Base-by-base conservation (phyloP, 2,797 vertebrate species). In the Semotilus atromaculatus region DNA sequence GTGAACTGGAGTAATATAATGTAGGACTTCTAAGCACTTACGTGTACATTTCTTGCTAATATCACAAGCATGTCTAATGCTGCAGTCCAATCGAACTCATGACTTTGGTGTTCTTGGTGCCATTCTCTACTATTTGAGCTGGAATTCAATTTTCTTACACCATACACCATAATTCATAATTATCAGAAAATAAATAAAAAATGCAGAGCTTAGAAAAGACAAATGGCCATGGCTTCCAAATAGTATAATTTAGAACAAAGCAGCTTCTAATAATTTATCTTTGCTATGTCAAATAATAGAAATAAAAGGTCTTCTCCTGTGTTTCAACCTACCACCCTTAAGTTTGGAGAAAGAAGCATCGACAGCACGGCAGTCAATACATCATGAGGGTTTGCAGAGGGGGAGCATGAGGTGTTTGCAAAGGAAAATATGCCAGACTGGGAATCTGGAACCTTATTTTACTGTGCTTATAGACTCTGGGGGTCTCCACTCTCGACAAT, bases 371-470 rank as follows among this genome's bases (percentile, higher is more conserved):
- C 60, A 70, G 40, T 34, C 45, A 80, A 38, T 68, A 68, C 70
- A 81, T 84, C 58, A 83, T n/a, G 40, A 70, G 18, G 21, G 43
- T 74, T 36, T 82, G 67, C 6, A 71, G 75, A 86, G 67, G 55
- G 64, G 67, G 78, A 45, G 38, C 45, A 70, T 60, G 62, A 82
- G 82, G 77, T 87, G 88, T 90, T 90, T 90, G 78, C 67, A 48
- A 72, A 87, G 88, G 86, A 89, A 88, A 91, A 87, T 66, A 68
- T 82, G 73, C 84, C 74, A 82, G 85, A 73, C 77, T 88, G 77
- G 85, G 71, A 84, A 82, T 89, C 86, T 87, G 68, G 84, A 85
- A 80, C 85, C 84, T 83, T 84, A 85, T 88, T 90, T 89, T 87
- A 88, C 81, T 62, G 7, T 82, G 73, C 83, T 87, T 53, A 85